Conservation (phyloP, 2,113 vertebrate genomes). For the Sprattus sprattus region DNA sequence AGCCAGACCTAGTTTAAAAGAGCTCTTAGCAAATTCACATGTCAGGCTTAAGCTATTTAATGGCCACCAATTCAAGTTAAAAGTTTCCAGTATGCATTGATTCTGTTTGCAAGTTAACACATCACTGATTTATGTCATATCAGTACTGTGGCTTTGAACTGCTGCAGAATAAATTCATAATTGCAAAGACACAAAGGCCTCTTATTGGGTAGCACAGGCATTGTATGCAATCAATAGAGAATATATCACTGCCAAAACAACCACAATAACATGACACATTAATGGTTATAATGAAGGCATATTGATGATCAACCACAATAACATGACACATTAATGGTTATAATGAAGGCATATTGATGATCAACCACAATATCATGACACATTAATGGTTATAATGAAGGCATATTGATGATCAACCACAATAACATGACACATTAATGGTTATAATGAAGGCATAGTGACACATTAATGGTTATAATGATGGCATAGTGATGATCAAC, state of each 20-base stretch:
- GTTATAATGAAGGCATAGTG: no score
- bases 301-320: not conserved
- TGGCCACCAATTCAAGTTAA: no score
- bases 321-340: not conserved
- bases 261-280: not conserved
- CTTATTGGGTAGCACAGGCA: not conserved
- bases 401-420: no score
- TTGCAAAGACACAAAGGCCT: not conserved
- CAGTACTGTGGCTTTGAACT: not conserved
- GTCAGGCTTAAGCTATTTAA: not conserved
- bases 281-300: not conserved
- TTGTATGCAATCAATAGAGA: not conserved
- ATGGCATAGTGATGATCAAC: no score
- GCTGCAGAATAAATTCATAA: not conserved
- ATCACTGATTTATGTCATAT: not conserved
- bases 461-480: no score
- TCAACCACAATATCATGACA: no score
- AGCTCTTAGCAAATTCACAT: constrained; percentile 27
- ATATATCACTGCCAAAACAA: not conserved
- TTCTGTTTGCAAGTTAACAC: not conserved
- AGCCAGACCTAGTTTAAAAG: constrained; percentile 35
- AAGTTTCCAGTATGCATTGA: not conserved
- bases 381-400: no score
- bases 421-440: no score
- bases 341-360: not conserved